Conservation (phyloP, 92 coral and sea anemone genomes). For the Umimayanthus chanpuru region DNA sequence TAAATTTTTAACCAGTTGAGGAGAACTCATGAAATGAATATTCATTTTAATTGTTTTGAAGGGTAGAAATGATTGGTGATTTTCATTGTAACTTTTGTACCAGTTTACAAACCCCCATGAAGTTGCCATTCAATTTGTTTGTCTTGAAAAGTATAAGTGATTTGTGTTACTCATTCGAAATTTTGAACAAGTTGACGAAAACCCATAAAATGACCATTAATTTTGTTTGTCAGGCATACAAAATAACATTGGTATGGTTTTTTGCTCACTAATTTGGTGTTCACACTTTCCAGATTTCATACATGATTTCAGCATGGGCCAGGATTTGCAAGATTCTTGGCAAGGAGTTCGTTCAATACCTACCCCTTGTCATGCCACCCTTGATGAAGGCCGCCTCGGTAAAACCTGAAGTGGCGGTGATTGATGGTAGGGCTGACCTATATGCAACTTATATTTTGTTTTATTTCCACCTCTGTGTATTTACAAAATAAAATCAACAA, state of each 20-base stretch:
- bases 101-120: neutral
- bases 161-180: no score
- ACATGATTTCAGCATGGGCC: constrained; percentile 99
- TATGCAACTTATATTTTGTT: no score
- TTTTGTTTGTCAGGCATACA: no score
- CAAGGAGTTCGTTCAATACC: constrained; percentile 88
- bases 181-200: no score
- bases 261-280: neutral
- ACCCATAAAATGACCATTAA: neutral
- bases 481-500: no score
- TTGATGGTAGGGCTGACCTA: constrained; percentile 72
- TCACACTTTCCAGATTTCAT: constrained; percentile 66
- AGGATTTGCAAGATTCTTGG: constrained; percentile 99
- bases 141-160: neutral
- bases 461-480: no score
- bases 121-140: neutral
- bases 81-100: no score
- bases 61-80: no score
- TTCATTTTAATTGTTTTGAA: no score
- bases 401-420: constrained; percentile 97
- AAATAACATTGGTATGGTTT: no score
- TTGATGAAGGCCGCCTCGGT: constrained; percentile 96
- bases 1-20: no score
- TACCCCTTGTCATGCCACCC: constrained; percentile 97
- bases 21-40: no score